Base-by-base conservation (phyloP, 2,888 invertebrate genomes). In the Amphipoea lucens region DNA sequence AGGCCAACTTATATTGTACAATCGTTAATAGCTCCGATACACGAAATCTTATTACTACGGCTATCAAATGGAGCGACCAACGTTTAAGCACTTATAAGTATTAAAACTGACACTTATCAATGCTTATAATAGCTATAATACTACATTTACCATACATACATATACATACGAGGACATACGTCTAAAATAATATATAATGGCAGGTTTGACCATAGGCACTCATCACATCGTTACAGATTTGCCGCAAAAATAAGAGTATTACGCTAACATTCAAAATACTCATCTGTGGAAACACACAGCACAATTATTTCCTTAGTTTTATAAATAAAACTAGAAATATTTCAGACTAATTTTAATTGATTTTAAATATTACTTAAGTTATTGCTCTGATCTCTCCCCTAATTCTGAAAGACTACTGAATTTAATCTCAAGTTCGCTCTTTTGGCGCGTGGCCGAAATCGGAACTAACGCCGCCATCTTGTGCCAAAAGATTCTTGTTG, bases 181-280 rank as follows among this genome's bases (percentile, higher is more conserved):
- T 48, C n/a, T 68, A 62, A 76, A 40, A 48, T 79, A 36, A 76
- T 65, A 73, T 69, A 74, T 74, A 88, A 78, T 86, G 88, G 83
- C 88, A 88, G 83, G 69, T 76, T 78, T 57, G 54, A 68, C 11
- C 42, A 76, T 54, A 74, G 17, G 54, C 76, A 82, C 69, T 77
- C 62, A 48, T 80, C n/a, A 57, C 11, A 76, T 57, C 51, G 20
- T 75, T 74, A 87, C 42, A 76, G n/a, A 57, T 57, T 85, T 68
- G 12, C 14, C 45, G 29, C 76, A 69, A 74, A 78, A 76, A 60
- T 69, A 78, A 68, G 74, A 85, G 62, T 81, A 77, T 77, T 78
- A 51, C n/a, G 42, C 60, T 54, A 76, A 71, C 20, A 70, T 63
- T 85, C 42, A 66, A 78, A 81, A 76, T 48, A 57, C 54, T 62